Conservation (phyloP, 2,888 invertebrate genomes). For the Drosophila greeni region DNA sequence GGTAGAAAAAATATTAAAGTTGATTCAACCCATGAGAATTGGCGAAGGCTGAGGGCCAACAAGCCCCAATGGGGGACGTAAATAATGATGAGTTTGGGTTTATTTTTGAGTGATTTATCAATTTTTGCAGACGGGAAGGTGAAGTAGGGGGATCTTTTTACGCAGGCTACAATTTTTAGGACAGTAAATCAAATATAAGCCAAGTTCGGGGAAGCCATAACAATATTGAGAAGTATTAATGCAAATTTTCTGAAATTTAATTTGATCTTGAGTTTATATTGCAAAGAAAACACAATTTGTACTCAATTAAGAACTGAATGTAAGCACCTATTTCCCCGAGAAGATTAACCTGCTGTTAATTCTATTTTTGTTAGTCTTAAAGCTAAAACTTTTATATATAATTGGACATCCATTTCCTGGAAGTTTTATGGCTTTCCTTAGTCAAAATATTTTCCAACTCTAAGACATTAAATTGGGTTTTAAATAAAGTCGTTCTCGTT, state of each 20-base stretch:
- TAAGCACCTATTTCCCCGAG: not conserved
- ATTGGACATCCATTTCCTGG: not conserved
- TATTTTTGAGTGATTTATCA: constrained; percentile 41
- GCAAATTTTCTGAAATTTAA: not conserved
- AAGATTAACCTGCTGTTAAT: not conserved
- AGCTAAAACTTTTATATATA: not conserved
- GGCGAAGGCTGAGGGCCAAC: constrained; percentile 36
- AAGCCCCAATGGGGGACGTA: constrained; percentile 34
- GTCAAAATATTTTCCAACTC: not conserved
- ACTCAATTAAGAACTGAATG: no score
- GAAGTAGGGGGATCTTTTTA: constrained; percentile 22
- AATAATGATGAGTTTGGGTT: constrained; percentile 38
- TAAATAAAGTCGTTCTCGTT: constrained; percentile 21
- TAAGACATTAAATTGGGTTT: not conserved
- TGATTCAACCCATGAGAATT: constrained; percentile 46
- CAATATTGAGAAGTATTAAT: not conserved
- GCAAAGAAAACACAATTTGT: no score
- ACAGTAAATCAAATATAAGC: constrained; percentile 11
- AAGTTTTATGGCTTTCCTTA: not conserved
- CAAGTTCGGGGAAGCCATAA: not conserved
- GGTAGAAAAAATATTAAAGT: constrained; percentile 31
- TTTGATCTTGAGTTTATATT: no score
- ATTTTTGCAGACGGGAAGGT: constrained; percentile 3
- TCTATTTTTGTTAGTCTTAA: not conserved
- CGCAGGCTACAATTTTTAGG: not conserved